Percentiles rank a stretch among this genome's conserved stretches.
phyloP scores from a whole-genome alignment of 2,888 invertebrate species.

The Lissocephala sabroskyi region DNA sequence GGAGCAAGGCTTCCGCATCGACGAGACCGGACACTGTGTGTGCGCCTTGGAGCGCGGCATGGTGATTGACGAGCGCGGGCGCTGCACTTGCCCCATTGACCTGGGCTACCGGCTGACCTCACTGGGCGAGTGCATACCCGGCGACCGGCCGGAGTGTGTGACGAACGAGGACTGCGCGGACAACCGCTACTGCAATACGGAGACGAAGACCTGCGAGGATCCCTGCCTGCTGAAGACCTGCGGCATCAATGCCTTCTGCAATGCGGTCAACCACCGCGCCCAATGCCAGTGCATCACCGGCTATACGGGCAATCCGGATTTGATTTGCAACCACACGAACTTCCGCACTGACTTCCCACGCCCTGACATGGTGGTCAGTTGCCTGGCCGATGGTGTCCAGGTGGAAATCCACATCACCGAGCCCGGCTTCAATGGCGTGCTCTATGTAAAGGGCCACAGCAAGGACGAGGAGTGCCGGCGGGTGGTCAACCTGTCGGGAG shows the following conservation, averaged over 20 bases:
- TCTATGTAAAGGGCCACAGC: slow-evolving; percentile 95
- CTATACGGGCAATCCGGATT: slow-evolving; percentile 83
- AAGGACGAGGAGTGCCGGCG: slow-evolving; percentile 92
- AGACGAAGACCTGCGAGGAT: slow-evolving; percentile 82
- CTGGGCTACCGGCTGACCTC: slow-evolving; percentile 78
- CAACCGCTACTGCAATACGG: slow-evolving; percentile 81
- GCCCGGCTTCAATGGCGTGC: slow-evolving; percentile 87
- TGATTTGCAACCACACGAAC: slow-evolving; percentile 77
- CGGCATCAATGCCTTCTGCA: slow-evolving; percentile 84
- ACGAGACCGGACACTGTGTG: slow-evolving; percentile 85
- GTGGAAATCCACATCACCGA: slow-evolving; percentile 84
- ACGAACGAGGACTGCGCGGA: slow-evolving; percentile 84
- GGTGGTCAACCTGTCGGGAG: slow-evolving; percentile 83
- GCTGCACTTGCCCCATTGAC: slow-evolving; percentile 83
- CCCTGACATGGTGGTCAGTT: slow-evolving; percentile 90
- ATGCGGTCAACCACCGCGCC: slow-evolving; percentile 83
- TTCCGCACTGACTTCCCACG: slow-evolving; percentile 87
- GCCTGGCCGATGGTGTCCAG: slow-evolving; percentile 92
- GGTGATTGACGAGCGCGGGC: slow-evolving; percentile 82
- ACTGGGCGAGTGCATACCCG: slow-evolving; percentile 76
- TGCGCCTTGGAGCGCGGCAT: slow-evolving; percentile 86
- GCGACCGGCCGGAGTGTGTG: slow-evolving; percentile 76
- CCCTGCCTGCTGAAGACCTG: slow-evolving; percentile 84
- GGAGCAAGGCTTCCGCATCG: slow-evolving; percentile 82
- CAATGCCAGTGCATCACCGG: slow-evolving; percentile 85